Evolutionary conservation across 2,797 vertebrate genomes (phyloP), one percentile per base, ranked within the genome.

Genomic region (Diglossa cyanea): DNA sequence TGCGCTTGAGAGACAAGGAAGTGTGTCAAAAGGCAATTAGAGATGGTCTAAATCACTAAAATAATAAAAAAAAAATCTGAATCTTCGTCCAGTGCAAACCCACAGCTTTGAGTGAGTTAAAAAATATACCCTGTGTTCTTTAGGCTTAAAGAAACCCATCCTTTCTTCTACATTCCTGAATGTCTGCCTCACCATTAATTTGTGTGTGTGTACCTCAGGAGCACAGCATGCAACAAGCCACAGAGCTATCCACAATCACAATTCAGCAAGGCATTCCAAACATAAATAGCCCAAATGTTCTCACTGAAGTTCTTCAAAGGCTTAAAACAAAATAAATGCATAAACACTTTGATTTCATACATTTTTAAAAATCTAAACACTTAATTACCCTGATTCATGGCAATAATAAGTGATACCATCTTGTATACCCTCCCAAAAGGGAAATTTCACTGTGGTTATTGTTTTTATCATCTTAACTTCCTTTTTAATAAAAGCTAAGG

Each of bases 401-500:
- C 37, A 91, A 50, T 33, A 90, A 18, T n/a, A 87, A 76, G 45
- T 9, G 53, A 85, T 77, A 90, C 8, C 50, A 86, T 48, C 58
- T 13, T 11, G 18, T 51, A 65, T 10, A 75, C 11, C 30, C 45
- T 86, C 62, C 65, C 82, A 89, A 93, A 94, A 91, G 50, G 47
- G 25, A 68, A 77, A 81, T 86, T 78, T 91, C 45, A 31, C 28
- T 42, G 17, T 68, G 33, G 17, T 60, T 91, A 84, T 80, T 88
- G 55, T 61, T 93, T 93, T 53, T 88, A 54, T 86, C 94, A 92
- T 60, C 79, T 94, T 68, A 75, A 74, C 33, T 78, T 86, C 65
- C 67, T 74, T 90, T 78, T 88, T 86, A 80, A 71, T 77, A 75
- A 90, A 75, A 90, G 66, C 48, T 78, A 62, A 76, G 76, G 68